Conservation (phyloP, 2,113 vertebrate genomes). For the Tautogolabrus adspersus region DNA sequence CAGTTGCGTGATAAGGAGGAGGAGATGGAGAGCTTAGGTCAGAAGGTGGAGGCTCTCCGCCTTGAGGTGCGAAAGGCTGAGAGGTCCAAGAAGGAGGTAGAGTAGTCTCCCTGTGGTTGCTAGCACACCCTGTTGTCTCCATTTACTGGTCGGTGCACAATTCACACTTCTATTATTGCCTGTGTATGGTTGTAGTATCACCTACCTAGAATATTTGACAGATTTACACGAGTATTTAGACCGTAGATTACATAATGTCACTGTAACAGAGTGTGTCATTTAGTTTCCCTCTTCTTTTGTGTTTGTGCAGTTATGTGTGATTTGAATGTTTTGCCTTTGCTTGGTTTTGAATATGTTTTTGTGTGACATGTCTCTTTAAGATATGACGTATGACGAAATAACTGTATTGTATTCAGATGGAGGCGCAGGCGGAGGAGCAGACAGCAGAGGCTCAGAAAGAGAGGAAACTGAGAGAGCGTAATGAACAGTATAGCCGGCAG, state of each 20-base stretch:
- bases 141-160: constrained; percentile 28
- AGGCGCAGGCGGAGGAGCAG: constrained; percentile 91
- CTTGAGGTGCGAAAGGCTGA: constrained; percentile 97
- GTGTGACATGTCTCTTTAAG: too few species aligned
- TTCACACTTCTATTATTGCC: background rate
- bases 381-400: background rate
- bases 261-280: background rate
- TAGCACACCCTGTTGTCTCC: constrained; percentile 35
- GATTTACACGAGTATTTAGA: background rate
- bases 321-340: too few species aligned
- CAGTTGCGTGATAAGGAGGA: constrained; percentile 98
- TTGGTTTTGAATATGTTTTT: too few species aligned
- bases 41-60: constrained; percentile 93
- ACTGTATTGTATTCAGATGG: constrained; percentile 84
- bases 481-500: constrained; percentile 94
- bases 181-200: background rate
- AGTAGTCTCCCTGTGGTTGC: constrained; percentile 75
- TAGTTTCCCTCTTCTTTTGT: too few species aligned
- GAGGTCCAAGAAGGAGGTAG: constrained; percentile 97
- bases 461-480: constrained; percentile 93
- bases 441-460: constrained; percentile 93
- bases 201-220: background rate
- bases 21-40: constrained; percentile 92
- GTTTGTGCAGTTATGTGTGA: too few species aligned
- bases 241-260: background rate